Evolutionary conservation across 37 sponge, comb jelly and placozoan genomes (phyloP).

Genomic region (Tethya wilhelma): DNA sequence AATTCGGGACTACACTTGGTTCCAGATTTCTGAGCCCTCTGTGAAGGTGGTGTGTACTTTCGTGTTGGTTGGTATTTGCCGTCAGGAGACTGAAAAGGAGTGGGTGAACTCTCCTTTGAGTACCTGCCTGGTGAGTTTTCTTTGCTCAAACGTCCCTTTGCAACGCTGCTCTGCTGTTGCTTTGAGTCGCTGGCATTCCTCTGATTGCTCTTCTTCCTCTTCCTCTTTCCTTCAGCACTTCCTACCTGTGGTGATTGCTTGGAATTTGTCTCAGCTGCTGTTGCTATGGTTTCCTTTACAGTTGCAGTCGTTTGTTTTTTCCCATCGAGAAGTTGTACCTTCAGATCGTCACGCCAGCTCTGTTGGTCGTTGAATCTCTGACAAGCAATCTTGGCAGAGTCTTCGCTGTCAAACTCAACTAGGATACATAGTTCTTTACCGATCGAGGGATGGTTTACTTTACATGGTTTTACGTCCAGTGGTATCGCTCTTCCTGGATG

Average conservation of each 20-base stretch:
- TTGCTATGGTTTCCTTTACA: neutral
- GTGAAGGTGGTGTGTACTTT: neutral
- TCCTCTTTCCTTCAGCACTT: slow-evolving; percentile 5
- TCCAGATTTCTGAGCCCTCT: neutral
- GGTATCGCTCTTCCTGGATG: slow-evolving; percentile 77
- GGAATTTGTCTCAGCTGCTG: neutral
- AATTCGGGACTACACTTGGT: slow-evolving; percentile 7
- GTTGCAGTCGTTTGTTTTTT: neutral
- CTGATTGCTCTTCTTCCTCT: slow-evolving; percentile 1
- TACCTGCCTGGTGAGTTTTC: neutral
- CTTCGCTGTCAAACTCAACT: slow-evolving; percentile 71
- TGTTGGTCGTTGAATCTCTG: slow-evolving; percentile 30
- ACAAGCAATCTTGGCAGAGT: slow-evolving; percentile 52
- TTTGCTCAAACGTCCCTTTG: neutral
- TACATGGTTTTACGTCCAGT: slow-evolving; percentile 73
- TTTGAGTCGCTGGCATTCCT: neutral
- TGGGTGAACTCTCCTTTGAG: neutral
- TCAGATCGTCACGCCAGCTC: slow-evolving; percentile 70
- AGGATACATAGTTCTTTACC: slow-evolving; percentile 70
- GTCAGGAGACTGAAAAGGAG: neutral
- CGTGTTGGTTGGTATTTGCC: neutral
- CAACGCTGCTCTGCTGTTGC: neutral
- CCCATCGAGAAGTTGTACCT: slow-evolving; percentile 35
- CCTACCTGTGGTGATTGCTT: neutral
- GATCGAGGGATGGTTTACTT: slow-evolving; percentile 42